Conservation (phyloP, 2,888 invertebrate species). For the Pristionchus entomophagus region DNA sequence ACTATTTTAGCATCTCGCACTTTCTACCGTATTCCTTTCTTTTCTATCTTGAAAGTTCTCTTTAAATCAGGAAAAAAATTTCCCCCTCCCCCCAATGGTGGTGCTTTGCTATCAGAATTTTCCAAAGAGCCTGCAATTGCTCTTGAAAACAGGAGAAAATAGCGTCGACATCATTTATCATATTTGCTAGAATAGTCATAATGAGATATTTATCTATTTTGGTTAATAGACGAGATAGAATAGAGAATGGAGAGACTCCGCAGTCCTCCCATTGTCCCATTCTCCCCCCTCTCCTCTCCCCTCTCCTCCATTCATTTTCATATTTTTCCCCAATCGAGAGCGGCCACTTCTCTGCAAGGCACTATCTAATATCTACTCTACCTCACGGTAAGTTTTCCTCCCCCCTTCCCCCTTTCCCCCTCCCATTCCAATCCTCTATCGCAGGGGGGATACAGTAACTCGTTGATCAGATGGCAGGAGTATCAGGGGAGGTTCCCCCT, state of each 20-base stretch:
- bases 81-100: too few relatives aligned
- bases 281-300: background rate
- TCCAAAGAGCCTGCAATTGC: too few relatives aligned
- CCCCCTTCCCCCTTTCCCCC: background rate
- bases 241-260: background rate
- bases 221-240: background rate
- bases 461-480: background rate
- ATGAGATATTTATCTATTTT: too few relatives aligned
- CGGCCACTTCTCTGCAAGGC: slow-evolving; percentile 1
- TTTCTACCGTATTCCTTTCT: too few relatives aligned
- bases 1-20: too few relatives aligned
- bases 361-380: slow-evolving; percentile 38
- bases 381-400: slow-evolving; percentile 4
- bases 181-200: too few relatives aligned
- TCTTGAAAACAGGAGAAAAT: too few relatives aligned
- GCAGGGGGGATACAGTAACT: too few relatives aligned
- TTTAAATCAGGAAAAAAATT: too few relatives aligned
- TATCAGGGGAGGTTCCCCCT: slow-evolving; percentile 5
- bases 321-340: background rate
- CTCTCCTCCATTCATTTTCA: slow-evolving; percentile 18
- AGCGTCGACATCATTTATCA: too few relatives aligned
- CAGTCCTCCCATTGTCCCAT: background rate
- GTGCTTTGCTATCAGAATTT: too few relatives aligned
- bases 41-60: too few relatives aligned
- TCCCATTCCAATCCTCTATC: background rate